Percentiles rank a stretch among this genome's conserved stretches.
These are phyloP conservation scores for Denticeps clupeoides DNA, from an alignment of 2,797 vertebrate genomes.

Conservation along the genomic window DNA sequence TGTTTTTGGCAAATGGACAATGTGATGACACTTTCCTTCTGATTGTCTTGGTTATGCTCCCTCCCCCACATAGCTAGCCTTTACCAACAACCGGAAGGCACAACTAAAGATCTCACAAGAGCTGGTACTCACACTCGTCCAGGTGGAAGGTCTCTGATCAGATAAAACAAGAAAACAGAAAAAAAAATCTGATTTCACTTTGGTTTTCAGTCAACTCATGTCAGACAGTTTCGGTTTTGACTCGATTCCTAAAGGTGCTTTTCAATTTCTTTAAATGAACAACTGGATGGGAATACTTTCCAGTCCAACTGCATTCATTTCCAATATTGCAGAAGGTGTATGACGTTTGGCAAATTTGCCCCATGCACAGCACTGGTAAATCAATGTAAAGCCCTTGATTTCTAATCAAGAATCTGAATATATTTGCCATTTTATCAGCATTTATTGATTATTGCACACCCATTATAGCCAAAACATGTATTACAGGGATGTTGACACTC, in stretches of 20 bases:
- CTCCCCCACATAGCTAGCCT: constrained; percentile 3
- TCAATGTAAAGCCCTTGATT: neutral
- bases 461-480: neutral
- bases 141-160: constrained; percentile 56
- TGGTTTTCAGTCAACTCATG: no score
- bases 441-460: no score
- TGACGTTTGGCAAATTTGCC: neutral
- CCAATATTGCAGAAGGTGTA: no score
- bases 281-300: no score
- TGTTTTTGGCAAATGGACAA: no score
- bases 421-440: neutral
- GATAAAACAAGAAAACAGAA: constrained; percentile 17
- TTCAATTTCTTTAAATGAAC: no score
- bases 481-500: constrained; percentile 27
- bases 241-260: no score
- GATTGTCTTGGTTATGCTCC: neutral
- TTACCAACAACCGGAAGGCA: constrained; percentile 28
- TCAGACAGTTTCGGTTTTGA: no score
- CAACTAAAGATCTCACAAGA: no score
- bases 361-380: neutral
- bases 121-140: constrained; percentile 71
- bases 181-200: constrained; percentile 6
- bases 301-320: no score
- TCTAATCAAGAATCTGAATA: neutral
- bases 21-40: neutral